Base-by-base conservation (phyloP, 2,888 invertebrate genomes). In the Ectropis crepuscularia region DNA sequence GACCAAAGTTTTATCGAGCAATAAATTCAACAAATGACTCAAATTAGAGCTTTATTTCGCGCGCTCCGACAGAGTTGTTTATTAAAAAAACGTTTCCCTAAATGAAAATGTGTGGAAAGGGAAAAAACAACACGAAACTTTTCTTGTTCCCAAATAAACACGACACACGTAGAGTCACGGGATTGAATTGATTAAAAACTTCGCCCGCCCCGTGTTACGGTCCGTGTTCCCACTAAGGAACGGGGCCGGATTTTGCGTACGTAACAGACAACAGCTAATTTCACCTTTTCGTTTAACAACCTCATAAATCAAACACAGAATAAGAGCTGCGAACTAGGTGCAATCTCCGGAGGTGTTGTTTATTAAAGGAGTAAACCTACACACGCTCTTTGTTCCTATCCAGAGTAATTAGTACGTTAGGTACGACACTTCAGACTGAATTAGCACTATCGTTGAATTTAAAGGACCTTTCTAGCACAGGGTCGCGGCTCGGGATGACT, bases 121-220 rank as follows among this genome's bases (percentile, higher is more conserved):
- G 65, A 69, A 78, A 68, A 77, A 75, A 65, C 55, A 69, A 72
- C 60, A 63, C 61, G 61, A 74, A 83, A 81, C 68, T 83, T 86
- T 81, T 79, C 77, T 79, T 79, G 78, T 83, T 82, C 77, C 64
- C 74, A 76, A 85, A 85, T 80, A 84, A 81, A 79, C 74, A 71
- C 74, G 75, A 76, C 78, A 81, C 79, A 76, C 72, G 75, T 76
- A 72, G 78, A 77, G 79, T 78, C 76, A 79, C 75, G 57, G 74
- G 75, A 80, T 79, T 80, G 80, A 86, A 85, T 83, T 85, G 83
- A 85, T 88, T 85, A 86, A 78, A 82, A 83, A 86, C 76, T 84
- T 86, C 77, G 71, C 60, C 74, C 63, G 64, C 55, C 55, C 63
- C 61, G 69, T 69, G 69, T 63, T 28, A 57, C 60, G 57, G 69